These are phyloP conservation scores for Mungos mungo DNA, from an alignment of 2,113 vertebrate species.

Conservation along the genomic window DNA sequence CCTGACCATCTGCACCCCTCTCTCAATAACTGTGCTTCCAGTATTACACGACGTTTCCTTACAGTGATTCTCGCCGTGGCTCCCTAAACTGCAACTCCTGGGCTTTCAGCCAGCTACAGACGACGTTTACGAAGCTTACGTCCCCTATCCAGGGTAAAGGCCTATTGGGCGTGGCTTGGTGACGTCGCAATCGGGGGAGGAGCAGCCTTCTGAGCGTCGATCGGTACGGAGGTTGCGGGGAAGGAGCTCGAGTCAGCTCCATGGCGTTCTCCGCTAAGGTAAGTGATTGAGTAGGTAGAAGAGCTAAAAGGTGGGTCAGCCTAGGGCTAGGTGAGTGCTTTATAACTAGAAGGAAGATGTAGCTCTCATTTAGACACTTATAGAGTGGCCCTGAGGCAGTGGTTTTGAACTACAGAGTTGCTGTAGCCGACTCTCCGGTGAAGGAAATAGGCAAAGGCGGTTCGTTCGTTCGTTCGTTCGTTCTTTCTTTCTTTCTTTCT, in stretches of 20 bases:
- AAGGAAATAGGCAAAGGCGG: background rate
- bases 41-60: background rate
- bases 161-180: background rate
- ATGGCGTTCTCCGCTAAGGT: accelerated
- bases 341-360: background rate
- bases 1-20: background rate
- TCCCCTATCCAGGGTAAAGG: background rate
- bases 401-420: background rate
- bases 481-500: too few relatives aligned
- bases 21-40: background rate
- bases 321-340: background rate
- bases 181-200: background rate
- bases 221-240: accelerated
- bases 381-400: background rate
- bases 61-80: background rate
- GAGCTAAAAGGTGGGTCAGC: background rate
- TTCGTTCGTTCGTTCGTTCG: too few relatives aligned
- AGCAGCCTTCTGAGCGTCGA: background rate
- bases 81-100: background rate
- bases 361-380: background rate
- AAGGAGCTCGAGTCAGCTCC: accelerated
- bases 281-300: background rate
- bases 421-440: background rate
- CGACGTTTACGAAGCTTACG: too few relatives aligned
- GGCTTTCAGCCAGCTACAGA: too few relatives aligned